Percentiles rank a stretch among this genome's conserved stretches.
phyloP scores from a whole-genome alignment of 2,797 vertebrate genomes.

The Lutjanus argentimaculatus region DNA sequence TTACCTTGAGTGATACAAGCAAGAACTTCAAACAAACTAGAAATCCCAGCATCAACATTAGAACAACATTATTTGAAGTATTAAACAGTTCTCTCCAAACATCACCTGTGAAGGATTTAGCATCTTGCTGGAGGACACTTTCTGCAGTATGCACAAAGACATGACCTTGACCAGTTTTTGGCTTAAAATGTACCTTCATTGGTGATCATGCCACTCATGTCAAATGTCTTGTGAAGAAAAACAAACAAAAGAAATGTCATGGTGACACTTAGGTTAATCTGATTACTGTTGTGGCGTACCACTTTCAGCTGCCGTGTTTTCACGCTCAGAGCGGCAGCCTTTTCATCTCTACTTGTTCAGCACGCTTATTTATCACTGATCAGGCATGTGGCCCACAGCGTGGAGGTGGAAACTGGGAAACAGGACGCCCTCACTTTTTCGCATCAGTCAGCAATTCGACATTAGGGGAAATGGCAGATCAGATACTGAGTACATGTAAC shows the following conservation, averaged over 20 bases:
- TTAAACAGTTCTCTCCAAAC: background rate
- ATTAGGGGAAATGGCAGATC: constrained; percentile 66
- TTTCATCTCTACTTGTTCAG: constrained; percentile 44
- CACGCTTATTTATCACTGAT: constrained; percentile 52
- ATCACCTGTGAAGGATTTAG: background rate
- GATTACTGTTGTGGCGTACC: background rate
- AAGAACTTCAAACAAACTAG: background rate
- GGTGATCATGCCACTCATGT: background rate
- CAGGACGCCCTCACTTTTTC: constrained; percentile 40
- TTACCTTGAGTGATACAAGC: background rate
- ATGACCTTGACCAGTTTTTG: background rate
- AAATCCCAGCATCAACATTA: background rate
- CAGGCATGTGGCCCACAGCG: constrained; percentile 29
- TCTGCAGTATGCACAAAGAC: background rate
- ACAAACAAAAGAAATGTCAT: background rate
- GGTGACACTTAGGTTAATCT: background rate
- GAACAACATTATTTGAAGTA: background rate
- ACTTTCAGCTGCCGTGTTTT: constrained; percentile 10
- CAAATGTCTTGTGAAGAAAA: background rate
- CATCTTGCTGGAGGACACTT: background rate
- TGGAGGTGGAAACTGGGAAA: constrained; percentile 56
- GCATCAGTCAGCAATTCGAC: constrained; percentile 36
- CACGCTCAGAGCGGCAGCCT: background rate
- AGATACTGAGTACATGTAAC: constrained; percentile 56
- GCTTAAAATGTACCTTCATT: background rate